phyloP scores from a whole-genome alignment of 2,888 invertebrate species.

The Dolichopus griseipennis region DNA sequence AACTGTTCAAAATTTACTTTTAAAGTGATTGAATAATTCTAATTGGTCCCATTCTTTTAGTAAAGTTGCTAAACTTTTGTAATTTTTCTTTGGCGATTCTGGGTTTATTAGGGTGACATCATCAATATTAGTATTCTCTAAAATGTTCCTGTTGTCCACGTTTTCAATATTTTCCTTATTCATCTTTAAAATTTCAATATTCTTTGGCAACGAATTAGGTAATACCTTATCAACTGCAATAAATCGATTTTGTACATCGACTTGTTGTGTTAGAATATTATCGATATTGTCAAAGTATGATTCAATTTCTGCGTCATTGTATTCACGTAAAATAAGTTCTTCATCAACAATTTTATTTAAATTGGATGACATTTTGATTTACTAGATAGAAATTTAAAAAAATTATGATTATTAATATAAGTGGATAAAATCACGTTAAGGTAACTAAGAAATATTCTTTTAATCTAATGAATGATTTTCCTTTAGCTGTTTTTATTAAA shows the following conservation, averaged over 20 bases:
- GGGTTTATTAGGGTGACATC: no score
- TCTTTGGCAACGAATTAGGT: neutral
- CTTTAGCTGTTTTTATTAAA: conserved; percentile 17
- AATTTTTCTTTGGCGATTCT: no score
- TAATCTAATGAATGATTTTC: conserved; percentile 14
- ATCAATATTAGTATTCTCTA: no score
- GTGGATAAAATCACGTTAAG: no score
- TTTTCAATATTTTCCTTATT: no score
- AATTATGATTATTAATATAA: neutral
- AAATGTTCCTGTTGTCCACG: neutral
- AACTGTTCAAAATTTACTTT: conserved; percentile 8
- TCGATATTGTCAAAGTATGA: no score
- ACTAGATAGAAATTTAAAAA: neutral
- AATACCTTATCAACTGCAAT: neutral
- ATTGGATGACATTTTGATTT: neutral
- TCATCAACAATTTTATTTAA: neutral
- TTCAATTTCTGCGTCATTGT: neutral
- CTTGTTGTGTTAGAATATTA: neutral
- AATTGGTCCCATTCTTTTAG: conserved; percentile 8
- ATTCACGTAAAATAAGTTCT: neutral
- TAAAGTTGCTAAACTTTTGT: neutral
- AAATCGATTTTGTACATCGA: neutral
- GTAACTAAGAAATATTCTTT: conserved; percentile 14
- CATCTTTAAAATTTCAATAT: no score
- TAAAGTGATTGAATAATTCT: conserved; percentile 7